Evolutionary conservation across 2,888 invertebrate species (phyloP).

Genomic region (Ceramica pisi): DNA sequence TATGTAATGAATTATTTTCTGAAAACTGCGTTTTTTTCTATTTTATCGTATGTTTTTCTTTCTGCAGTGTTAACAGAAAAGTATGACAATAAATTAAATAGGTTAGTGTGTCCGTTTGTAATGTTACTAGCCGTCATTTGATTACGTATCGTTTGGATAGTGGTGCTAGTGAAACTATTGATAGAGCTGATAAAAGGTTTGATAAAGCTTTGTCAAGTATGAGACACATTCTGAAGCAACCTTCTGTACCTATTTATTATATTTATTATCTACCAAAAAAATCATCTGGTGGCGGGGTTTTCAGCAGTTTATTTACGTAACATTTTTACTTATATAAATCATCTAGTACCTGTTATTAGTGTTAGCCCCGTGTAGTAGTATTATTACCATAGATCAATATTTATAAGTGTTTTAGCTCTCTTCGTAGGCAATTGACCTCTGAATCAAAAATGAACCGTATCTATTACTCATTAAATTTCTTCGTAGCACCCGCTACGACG

Average conservation of each 20-base stretch:
- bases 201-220: conserved; percentile 43
- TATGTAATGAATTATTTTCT: conserved; percentile 37
- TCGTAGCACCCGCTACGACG: conserved; percentile 48
- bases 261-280: not conserved
- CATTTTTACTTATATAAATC: not conserved
- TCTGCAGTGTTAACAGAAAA: not conserved
- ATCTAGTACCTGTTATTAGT: conserved; percentile 12
- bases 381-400: conserved; percentile 35
- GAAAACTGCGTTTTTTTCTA: not conserved
- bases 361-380: not conserved
- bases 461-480: conserved; percentile 46
- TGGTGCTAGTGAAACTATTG: conserved; percentile 39
- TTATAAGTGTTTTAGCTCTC: not conserved
- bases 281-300: too few species aligned
- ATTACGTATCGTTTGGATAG: conserved; percentile 45
- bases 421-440: conserved; percentile 27
- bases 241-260: not conserved
- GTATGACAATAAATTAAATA: conserved; percentile 11
- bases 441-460: conserved; percentile 41
- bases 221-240: conserved; percentile 21
- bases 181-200: conserved; percentile 57
- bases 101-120: conserved; percentile 11
- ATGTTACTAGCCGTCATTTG: conserved; percentile 17
- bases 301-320: not conserved
- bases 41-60: not conserved